Evolutionary conservation across 2,113 vertebrate species (phyloP).

Genomic region (Prinia subflava): DNA sequence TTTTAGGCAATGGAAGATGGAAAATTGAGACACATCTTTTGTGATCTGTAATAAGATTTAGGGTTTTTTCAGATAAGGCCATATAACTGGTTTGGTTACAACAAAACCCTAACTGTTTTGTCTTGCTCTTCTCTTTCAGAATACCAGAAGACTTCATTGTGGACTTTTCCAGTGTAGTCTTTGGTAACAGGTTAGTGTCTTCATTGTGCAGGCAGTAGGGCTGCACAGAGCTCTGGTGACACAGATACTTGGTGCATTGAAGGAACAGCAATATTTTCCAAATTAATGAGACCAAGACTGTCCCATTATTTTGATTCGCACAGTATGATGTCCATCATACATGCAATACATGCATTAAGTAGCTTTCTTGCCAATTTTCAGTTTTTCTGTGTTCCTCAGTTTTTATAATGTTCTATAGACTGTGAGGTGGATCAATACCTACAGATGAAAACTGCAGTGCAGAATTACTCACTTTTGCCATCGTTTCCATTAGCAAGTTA

Average conservation of each 20-base stretch:
- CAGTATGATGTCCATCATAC: background rate
- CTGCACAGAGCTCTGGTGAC: background rate
- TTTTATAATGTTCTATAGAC: background rate
- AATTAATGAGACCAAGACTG: background rate
- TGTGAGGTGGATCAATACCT: background rate
- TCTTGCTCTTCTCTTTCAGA: conserved; percentile 62
- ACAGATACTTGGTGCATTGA: background rate
- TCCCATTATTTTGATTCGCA: background rate
- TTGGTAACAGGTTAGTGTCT: conserved; percentile 80
- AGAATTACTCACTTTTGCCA: background rate
- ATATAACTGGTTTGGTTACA: background rate
- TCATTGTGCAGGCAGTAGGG: background rate
- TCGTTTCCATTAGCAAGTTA: background rate
- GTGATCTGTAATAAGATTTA: background rate
- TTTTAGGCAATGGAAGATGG: background rate
- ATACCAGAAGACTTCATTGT: conserved; percentile 83
- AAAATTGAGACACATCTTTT: background rate
- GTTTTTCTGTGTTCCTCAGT: background rate
- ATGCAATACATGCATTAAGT: background rate
- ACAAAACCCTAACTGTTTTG: background rate
- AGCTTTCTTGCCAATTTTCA: background rate
- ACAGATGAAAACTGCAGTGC: background rate
- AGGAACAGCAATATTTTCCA: background rate
- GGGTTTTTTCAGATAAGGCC: background rate
- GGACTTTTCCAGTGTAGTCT: conserved; percentile 83